A percentile compares a stretch with the other conserved stretches of the same genome.
Evolutionary conservation across 1,140 invertebrate genomes (phyloP).

Genomic region (Zophobas atratus): DNA sequence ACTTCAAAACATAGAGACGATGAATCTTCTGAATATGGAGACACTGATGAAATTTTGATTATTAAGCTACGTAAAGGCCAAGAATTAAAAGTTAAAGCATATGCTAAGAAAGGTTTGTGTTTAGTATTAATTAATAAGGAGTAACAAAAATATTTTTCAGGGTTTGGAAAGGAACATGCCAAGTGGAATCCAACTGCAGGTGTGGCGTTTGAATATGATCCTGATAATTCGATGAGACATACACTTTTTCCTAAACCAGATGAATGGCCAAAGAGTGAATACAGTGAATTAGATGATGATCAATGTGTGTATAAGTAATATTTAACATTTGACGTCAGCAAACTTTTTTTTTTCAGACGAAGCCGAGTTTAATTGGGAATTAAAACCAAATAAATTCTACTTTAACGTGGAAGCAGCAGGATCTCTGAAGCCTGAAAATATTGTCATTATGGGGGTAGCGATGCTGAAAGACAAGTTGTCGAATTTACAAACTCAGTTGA

Average conservation of each 20-base stretch:
- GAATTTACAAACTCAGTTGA: constrained; percentile 94
- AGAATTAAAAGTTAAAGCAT: constrained; percentile 95
- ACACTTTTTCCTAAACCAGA: constrained; percentile 98
- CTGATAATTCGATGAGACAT: constrained; percentile 97
- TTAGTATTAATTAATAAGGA: too few relatives aligned
- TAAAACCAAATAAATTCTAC: constrained; percentile 97
- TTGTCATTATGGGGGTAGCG: constrained; percentile 94
- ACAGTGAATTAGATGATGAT: constrained; percentile 94
- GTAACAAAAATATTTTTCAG: constrained; percentile 3
- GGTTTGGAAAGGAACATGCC: constrained; percentile 99
- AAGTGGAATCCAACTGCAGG: constrained; percentile 99
- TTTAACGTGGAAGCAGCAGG: constrained; percentile 97
- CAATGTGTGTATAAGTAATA: constrained; percentile 77
- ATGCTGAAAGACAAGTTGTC: constrained; percentile 96
- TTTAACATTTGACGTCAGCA: constrained; percentile 46
- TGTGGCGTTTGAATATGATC: constrained; percentile 99
- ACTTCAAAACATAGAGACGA: constrained; percentile 93
- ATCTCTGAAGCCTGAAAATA: constrained; percentile 95
- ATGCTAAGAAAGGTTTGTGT: constrained; percentile 84
- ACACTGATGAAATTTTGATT: constrained; percentile 96
- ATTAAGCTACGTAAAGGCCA: constrained; percentile 98
- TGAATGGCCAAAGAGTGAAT: constrained; percentile 99
- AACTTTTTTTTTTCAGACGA: constrained; percentile 77
- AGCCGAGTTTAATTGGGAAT: constrained; percentile 93
- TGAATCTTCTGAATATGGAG: constrained; percentile 93